Percentiles rank a stretch among this genome's conserved stretches.
Evolutionary conservation across 2,113 vertebrate genomes (phyloP).

Genomic region (Ammodramus savannarum): DNA sequence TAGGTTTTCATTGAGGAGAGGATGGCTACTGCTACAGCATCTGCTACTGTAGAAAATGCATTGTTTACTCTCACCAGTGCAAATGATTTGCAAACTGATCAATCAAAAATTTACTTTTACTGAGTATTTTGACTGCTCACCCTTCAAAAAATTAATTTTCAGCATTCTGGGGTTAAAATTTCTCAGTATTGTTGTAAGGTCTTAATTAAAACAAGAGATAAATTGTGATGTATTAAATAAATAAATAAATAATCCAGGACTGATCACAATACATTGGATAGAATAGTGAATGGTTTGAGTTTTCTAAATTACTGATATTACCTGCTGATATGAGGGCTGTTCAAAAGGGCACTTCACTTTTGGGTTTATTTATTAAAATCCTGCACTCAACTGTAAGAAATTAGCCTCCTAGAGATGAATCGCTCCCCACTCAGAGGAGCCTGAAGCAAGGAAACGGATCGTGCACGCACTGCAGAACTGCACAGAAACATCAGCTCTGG

Average conservation of each 20-base stretch:
- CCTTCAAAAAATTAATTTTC: constrained; percentile 33
- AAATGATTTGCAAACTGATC: constrained; percentile 20
- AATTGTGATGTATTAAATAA: constrained; percentile 62
- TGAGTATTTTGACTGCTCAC: constrained; percentile 34
- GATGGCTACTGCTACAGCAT: neutral
- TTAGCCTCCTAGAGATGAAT: constrained; percentile 82
- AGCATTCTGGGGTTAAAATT: constrained; percentile 60
- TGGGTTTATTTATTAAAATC: constrained; percentile 83
- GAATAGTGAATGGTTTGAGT: constrained; percentile 67
- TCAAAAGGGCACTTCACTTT: constrained; percentile 81
- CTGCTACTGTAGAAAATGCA: neutral
- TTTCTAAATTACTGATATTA: constrained; percentile 77
- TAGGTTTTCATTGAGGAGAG: neutral
- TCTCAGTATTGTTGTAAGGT: constrained; percentile 43
- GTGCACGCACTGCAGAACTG: constrained; percentile 1
- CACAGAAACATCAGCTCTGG: constrained; percentile 12
- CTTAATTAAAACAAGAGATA: constrained; percentile 74
- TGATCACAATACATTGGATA: constrained; percentile 66
- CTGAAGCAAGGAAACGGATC: constrained; percentile 40
- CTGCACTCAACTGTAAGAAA: constrained; percentile 77
- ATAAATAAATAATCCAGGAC: constrained; percentile 35
- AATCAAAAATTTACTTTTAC: constrained; percentile 4
- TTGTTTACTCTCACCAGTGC: neutral
- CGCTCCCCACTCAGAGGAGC: constrained; percentile 60
- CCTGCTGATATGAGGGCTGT: constrained; percentile 81